phyloP scores from a whole-genome alignment of 2,113 vertebrate genomes.

The Catharus minimus region DNA sequence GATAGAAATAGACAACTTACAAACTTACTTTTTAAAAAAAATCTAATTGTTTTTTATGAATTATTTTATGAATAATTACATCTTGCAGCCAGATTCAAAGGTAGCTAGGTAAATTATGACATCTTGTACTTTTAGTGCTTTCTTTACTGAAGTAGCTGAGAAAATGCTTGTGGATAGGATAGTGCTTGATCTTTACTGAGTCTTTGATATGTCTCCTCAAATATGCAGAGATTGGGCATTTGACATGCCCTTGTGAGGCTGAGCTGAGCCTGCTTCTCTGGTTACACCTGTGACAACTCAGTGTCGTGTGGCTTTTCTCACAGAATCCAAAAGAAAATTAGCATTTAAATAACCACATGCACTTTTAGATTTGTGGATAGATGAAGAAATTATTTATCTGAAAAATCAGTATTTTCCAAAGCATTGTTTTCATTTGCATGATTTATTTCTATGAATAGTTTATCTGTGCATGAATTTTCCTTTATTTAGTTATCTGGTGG shows the following conservation, averaged over 20 bases:
- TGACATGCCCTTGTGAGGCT: not conserved
- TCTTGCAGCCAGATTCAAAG: not conserved
- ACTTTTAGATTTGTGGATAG: not conserved
- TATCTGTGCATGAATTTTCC: not conserved
- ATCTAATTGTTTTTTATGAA: no score
- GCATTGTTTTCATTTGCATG: not conserved
- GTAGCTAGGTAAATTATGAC: not conserved
- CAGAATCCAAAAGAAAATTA: not conserved
- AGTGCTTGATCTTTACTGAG: not conserved
- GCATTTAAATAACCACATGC: not conserved
- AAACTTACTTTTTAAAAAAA: no score
- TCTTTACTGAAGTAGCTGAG: not conserved
- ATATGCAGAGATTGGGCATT: not conserved
- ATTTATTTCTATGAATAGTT: not conserved
- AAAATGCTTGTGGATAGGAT: not conserved
- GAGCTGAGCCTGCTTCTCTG: constrained; percentile 21
- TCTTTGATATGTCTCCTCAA: constrained; percentile 2
- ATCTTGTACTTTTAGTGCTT: not conserved
- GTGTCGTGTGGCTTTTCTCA: not conserved
- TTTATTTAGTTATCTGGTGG: not conserved
- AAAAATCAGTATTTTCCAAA: not conserved
- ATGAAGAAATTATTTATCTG: not conserved
- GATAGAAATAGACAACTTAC: not conserved
- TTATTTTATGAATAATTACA: not conserved
- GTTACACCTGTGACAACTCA: constrained; percentile 19